Evolutionary conservation across 2,888 invertebrate genomes (phyloP), one percentile per base, ranked within the genome.

Genomic region (Labia minor): DNA sequence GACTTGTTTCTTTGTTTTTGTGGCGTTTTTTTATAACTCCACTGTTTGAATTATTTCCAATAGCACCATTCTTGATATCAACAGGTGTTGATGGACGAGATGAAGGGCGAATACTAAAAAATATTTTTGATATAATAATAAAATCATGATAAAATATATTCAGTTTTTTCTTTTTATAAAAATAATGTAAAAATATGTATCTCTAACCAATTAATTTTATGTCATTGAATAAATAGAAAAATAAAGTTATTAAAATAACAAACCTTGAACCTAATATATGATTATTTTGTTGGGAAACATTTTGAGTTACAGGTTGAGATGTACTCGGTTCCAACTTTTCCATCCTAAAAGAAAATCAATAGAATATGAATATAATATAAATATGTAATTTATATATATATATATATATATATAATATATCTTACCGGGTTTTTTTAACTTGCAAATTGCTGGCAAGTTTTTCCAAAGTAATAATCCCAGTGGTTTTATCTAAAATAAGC

Each of bases 401-500:
- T n/a, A n/a, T n/a, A n/a, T n/a, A n/a, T n/a, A n/a, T n/a, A n/a
- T n/a, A n/a, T n/a, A n/a, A 26, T 6, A 26, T 3, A 26, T 65
- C 19, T 75, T 75, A 90, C 86, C 93, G 85, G 65, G 94, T 94
- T 79, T 93, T 93, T 78, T 95, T 95, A 67, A 95, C 89, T 82
- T 90, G 91, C 74, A 97, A 90, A 80, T 92, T 94, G 74, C 90
- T 89, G 70, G 89, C 87, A 72, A 97, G 83, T 80, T 90, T 92
- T 79, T 97, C 97, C 73, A 98, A 80, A 63, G 92, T 94, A 74
- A 96, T 89, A 80, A 94, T 92, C 68, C 96, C 95, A 11, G 95
- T 97, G 72, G 85, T 85, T 77, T 89, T 87, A 79, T 97, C 95
- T 73, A 94, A 92, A 71, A 97, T 92, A 66, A 97, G 84, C 70